Evolutionary conservation across 2,113 vertebrate species (phyloP), one percentile per base, ranked within the genome.

Genomic region (Marcusenius ussheri): DNA sequence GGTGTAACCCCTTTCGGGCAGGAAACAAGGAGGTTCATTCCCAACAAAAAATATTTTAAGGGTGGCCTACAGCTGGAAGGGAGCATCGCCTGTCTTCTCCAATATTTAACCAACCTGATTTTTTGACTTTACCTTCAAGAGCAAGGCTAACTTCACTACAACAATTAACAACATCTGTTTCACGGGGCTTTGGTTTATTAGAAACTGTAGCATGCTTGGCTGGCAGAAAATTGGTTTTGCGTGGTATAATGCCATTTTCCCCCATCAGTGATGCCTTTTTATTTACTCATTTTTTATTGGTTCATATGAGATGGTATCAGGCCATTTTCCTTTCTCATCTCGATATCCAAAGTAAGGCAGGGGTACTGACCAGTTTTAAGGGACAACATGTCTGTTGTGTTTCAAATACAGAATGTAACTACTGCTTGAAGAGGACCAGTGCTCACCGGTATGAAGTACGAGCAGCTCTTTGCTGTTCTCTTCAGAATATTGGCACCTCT

Each of bases 1-100:
- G 77, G 87, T 92, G 91, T 93, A 94, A 95, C 93, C 90, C 93
- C 53, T 87, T 94, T 90, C 2, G 91, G 93, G 95, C 92, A 90
- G 90, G 92, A 92, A 84, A 84, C 1, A 90, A 74, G 91, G 92
- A n/a, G 95, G 93, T 93, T 91, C 83, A 84, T 93, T 94, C 92
- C 92, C 66, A 88, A 35, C n/a, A 90, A 51, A 15, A 50, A 39
- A 8, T 9, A 47, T 91, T 13, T 91, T 93, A 53, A 3, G 91
- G 90, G 31, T 9, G 90, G 51, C 56, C 51, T 90, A 50, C 50
- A 80, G 1, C 7, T 24, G 70, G 89, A 39, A 88, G 89, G 21
- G 15, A 90, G 6, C n/a, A 83, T 90, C 88, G 56, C 88, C 92
- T 15, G 24, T 86, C 62, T 90, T 45, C 58, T 88, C 83, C n/a